Percentiles rank a stretch among this genome's conserved stretches.
phyloP scores from a whole-genome alignment of 2,113 vertebrate species.

The Neotoma lepida region DNA sequence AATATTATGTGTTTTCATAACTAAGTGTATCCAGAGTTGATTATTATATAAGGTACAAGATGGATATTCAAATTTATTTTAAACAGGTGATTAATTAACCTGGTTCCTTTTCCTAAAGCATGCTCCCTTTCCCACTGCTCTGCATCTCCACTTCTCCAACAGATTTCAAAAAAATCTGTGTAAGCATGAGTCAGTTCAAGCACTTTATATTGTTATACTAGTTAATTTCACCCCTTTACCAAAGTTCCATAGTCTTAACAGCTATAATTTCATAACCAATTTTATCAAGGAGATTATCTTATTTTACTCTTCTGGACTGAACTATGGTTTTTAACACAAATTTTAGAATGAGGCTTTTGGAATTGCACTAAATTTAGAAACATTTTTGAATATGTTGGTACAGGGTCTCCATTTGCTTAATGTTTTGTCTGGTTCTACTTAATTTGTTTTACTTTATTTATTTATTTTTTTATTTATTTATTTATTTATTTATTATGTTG shows the following conservation, averaged over 20 bases:
- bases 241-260: not conserved
- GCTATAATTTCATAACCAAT: not conserved
- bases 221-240: not conserved
- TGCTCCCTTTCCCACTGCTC: not conserved
- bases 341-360: not conserved
- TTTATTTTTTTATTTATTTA: too few species aligned
- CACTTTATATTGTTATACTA: not conserved
- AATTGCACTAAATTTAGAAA: not conserved
- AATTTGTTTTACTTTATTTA: not conserved
- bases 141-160: not conserved
- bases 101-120: not conserved
- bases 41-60: not conserved
- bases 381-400: not conserved
- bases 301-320: not conserved
- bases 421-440: not conserved
- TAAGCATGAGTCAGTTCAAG: not conserved
- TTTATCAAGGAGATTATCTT: not conserved
- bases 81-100: not conserved
- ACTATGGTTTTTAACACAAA: not conserved
- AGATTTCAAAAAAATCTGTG: not conserved
- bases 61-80: not conserved
- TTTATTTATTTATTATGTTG: too few species aligned
- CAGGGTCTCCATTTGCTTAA: not conserved
- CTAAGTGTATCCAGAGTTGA: not conserved
- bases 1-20: not conserved